A percentile compares a stretch with the other conserved stretches of the same genome.
Evolutionary conservation across 2,888 invertebrate genomes (phyloP).

Genomic region (Dyspetes luteomarginatus): DNA sequence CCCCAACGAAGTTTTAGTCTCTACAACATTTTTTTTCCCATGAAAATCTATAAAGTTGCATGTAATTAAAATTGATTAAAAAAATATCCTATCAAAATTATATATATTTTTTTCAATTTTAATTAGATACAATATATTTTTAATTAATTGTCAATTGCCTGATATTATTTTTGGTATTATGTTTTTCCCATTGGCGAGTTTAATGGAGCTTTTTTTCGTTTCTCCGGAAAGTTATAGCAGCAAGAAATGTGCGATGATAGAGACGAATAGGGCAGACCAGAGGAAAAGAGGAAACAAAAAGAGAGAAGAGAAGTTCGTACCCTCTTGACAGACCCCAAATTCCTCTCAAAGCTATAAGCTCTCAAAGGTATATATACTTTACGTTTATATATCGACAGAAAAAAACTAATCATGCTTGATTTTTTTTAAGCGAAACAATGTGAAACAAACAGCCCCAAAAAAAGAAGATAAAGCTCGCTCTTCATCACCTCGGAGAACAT

Average conservation of each 20-base stretch:
- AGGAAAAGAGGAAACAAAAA: not conserved
- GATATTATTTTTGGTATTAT: conserved; percentile 3
- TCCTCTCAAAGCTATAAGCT: not conserved
- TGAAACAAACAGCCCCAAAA: conserved; percentile 1
- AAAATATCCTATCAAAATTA: no score
- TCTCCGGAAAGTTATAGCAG: conserved; percentile 13
- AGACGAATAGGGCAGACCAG: not conserved
- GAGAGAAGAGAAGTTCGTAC: not conserved
- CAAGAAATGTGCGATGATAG: conserved; percentile 3
- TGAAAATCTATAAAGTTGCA: no score
- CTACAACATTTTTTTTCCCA: not conserved
- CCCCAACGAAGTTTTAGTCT: not conserved
- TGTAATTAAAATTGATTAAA: no score
- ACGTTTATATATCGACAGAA: no score
- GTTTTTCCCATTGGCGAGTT: not conserved
- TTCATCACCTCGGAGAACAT: not conserved
- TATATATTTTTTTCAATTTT: no score
- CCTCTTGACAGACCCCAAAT: conserved; percentile 11
- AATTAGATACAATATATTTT: not conserved
- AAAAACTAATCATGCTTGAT: conserved; percentile 44
- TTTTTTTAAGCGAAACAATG: not conserved
- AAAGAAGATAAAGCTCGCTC: conserved; percentile 1
- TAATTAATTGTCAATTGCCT: not conserved
- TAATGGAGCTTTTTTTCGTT: not conserved
- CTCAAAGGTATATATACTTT: no score